Evolutionary conservation across 2,797 vertebrate species (phyloP).

Genomic region (Arremon aurantiirostris): DNA sequence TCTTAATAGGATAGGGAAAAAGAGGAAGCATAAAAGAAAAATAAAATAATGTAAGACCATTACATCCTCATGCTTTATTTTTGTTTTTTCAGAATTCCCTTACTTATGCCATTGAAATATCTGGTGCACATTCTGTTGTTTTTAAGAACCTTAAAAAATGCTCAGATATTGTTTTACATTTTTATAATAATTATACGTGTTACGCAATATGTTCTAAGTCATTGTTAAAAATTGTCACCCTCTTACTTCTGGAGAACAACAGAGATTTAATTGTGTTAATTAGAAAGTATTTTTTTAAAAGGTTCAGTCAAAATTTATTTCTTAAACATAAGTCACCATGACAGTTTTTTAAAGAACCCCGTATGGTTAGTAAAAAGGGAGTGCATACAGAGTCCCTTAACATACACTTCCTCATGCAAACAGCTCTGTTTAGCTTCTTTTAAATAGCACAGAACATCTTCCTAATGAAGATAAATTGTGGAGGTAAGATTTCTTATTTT

Average conservation of each 20-base stretch:
- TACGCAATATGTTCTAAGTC: background rate
- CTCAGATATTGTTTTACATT: background rate
- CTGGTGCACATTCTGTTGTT: background rate
- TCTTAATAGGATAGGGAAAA: background rate
- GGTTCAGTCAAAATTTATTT: background rate
- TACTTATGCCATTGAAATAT: background rate
- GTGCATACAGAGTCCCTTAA: background rate
- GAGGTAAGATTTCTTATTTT: background rate
- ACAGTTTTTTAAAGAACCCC: background rate
- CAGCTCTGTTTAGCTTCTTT: background rate
- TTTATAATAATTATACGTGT: background rate
- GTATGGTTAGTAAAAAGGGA: background rate
- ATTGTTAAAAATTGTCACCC: background rate
- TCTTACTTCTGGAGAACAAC: background rate
- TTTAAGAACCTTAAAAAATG: background rate
- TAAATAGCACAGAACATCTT: background rate
- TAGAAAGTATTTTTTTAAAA: background rate
- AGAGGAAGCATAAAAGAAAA: background rate
- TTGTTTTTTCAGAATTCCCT: background rate
- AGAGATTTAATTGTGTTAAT: background rate
- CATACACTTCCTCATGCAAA: background rate
- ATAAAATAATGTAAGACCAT: rapidly evolving
- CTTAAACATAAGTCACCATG: background rate
- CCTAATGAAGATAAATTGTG: background rate
- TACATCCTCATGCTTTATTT: background rate